These are phyloP conservation scores for Unio delphinus DNA, from an alignment of 2,888 invertebrate species.

Conservation along the genomic window DNA sequence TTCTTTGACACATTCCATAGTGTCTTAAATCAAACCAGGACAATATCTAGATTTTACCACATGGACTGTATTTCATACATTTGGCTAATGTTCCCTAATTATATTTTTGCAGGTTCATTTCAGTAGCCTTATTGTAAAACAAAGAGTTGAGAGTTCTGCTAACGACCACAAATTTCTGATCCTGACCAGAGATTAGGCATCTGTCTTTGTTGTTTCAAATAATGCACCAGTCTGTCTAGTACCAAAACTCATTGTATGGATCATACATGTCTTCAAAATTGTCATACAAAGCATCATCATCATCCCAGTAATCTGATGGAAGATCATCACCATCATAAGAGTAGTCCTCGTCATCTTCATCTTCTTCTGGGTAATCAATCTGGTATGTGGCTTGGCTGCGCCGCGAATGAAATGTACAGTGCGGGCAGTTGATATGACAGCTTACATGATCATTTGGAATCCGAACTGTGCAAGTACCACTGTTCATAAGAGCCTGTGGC, in stretches of 20 bases:
- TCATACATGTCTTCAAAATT: slow-evolving; percentile 12
- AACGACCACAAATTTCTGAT: too few species aligned
- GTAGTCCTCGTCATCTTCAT: slow-evolving; percentile 39
- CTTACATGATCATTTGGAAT: slow-evolving; percentile 41
- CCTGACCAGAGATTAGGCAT: too few species aligned
- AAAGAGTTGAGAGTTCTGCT: too few species aligned
- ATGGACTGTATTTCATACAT: too few species aligned
- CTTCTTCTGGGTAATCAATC: slow-evolving; percentile 37
- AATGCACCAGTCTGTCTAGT: too few species aligned
- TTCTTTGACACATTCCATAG: too few species aligned
- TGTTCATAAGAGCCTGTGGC: slow-evolving; percentile 43
- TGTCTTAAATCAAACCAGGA: too few species aligned
- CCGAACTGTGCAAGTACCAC: slow-evolving; percentile 38
- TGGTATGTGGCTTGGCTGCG: slow-evolving; percentile 44
- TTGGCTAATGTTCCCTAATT: too few species aligned
- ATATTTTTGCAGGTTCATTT: too few species aligned
- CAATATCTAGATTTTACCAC: too few species aligned
- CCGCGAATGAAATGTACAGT: slow-evolving; percentile 40
- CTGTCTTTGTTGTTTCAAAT: too few species aligned
- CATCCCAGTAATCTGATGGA: slow-evolving; percentile 39
- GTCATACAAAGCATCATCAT: slow-evolving; percentile 10
- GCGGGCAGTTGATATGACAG: slow-evolving; percentile 55
- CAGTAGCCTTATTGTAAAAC: too few species aligned
- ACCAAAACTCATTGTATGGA: slow-evolving; percentile 12
- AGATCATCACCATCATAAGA: slow-evolving; percentile 38